phyloP scores from a whole-genome alignment of 2,113 vertebrate species.

The Xerus inauris region DNA sequence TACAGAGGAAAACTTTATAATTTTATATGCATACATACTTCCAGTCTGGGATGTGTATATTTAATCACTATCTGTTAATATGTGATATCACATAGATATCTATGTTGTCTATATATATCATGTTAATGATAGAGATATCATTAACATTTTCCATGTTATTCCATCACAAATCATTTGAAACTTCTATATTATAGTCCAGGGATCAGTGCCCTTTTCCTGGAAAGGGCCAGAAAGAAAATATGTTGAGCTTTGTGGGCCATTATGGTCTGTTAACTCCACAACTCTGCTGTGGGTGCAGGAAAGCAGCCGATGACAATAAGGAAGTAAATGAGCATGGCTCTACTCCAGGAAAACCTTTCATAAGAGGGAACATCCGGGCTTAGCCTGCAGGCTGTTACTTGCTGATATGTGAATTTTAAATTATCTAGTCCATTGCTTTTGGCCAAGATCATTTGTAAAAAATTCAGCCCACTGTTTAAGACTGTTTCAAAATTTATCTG shows the following conservation, averaged over 20 bases:
- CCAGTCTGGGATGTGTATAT: too few species aligned
- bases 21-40: not conserved
- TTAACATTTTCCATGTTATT: constrained; percentile 4
- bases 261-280: not conserved
- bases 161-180: not conserved
- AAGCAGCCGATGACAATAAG: not conserved
- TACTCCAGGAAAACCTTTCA: not conserved
- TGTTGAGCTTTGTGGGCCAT: not conserved
- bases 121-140: not conserved
- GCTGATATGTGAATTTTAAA: not conserved
- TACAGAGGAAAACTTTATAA: not conserved
- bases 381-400: not conserved
- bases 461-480: not conserved
- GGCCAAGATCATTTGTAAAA: not conserved
- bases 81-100: too few species aligned
- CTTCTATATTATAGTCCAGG: not conserved
- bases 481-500: not conserved
- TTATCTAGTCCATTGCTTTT: not conserved
- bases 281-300: rapidly evolving
- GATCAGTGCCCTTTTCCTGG: not conserved
- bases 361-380: not conserved
- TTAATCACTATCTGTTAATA: not conserved
- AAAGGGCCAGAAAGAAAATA: not conserved
- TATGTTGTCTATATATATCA: too few species aligned
- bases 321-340: not conserved